Conservation (phyloP, 1,140 invertebrate genomes). For the Semibalanus balanoides region DNA sequence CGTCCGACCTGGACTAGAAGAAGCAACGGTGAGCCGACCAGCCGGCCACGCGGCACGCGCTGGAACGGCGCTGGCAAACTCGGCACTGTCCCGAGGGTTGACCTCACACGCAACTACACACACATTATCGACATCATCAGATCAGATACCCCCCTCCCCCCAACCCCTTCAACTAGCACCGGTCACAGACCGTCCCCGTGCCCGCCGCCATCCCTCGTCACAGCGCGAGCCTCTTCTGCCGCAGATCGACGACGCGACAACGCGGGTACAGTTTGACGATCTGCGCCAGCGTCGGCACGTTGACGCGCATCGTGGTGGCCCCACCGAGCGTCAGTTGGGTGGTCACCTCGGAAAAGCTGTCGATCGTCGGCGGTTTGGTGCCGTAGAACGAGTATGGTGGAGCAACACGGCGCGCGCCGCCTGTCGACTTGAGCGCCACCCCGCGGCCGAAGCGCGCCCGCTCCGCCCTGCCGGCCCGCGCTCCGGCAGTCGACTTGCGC, state of each 20-base stretch:
- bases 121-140: no score
- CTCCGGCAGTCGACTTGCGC: background rate
- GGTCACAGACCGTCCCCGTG: no score
- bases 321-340: background rate
- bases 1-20: background rate
- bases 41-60: no score
- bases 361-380: background rate
- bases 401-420: background rate
- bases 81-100: no score
- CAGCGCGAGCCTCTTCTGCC: background rate
- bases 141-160: no score
- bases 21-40: background rate
- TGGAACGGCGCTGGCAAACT: no score
- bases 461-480: background rate
- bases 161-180: no score
- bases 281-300: conserved; percentile 3
- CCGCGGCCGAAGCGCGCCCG: background rate
- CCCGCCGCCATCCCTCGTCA: background rate
- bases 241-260: background rate
- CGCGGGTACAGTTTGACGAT: background rate
- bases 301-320: background rate
- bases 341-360: background rate
- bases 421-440: background rate
- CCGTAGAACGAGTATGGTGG: background rate
- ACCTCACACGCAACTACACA: no score